Conservation (phyloP, 2,113 vertebrate genomes). For the Naja naja region DNA sequence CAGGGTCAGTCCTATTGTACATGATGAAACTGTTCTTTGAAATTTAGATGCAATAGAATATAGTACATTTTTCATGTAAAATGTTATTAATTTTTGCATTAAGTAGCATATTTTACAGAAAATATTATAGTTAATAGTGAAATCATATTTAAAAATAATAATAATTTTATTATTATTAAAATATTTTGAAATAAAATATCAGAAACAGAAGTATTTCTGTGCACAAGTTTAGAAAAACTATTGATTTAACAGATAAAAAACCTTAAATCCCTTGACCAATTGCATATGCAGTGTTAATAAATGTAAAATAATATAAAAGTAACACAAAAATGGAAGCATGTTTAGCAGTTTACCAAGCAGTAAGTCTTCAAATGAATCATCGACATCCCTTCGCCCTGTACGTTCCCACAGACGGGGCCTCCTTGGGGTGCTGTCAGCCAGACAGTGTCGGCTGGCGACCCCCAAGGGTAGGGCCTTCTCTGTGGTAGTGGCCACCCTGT, state of each 20-base stretch:
- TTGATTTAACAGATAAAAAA: background rate
- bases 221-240: background rate
- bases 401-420: no score
- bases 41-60: background rate
- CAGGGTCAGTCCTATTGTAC: background rate
- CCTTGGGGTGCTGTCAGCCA: no score
- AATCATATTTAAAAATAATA: background rate
- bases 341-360: no score
- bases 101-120: background rate
- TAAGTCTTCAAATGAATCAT: background rate
- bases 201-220: background rate
- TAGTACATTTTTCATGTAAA: background rate
- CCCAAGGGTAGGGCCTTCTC: no score
- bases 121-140: no score
- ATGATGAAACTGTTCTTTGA: background rate
- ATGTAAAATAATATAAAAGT: background rate
- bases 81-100: background rate
- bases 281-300: background rate
- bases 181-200: background rate
- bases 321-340: background rate
- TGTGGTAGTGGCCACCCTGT: no score
- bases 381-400: no score
- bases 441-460: no score
- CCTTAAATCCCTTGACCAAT: background rate
- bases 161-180: no score